phyloP scores from a whole-genome alignment of 1,140 invertebrate genomes.

The Marisa cornuarietis region DNA sequence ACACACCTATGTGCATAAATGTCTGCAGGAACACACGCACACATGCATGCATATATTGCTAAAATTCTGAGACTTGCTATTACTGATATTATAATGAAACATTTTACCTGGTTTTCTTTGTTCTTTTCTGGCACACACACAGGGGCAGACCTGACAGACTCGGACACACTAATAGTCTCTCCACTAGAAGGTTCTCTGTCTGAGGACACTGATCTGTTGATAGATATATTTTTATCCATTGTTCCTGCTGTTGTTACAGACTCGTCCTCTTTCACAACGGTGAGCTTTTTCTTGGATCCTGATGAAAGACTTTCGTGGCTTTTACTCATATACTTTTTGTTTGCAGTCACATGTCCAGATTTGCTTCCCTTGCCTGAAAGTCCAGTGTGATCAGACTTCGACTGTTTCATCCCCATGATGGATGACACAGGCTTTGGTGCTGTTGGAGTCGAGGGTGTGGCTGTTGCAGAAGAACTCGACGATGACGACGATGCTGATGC shows the following conservation, averaged over 20 bases:
- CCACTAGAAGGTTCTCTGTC: background rate
- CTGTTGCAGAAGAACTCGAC: background rate
- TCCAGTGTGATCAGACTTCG: conserved; percentile 48
- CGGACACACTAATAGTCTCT: background rate
- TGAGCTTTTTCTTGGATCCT: conserved; percentile 43
- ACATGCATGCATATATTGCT: background rate
- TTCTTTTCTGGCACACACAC: conserved; percentile 19
- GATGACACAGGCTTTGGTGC: too few species aligned
- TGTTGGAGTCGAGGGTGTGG: background rate
- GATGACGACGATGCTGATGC: background rate
- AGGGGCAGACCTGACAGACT: conserved; percentile 37
- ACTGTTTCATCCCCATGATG: conserved; percentile 48
- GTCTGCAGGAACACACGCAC: background rate
- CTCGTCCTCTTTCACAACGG: conserved; percentile 9
- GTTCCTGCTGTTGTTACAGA: background rate
- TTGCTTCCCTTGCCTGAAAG: conserved; percentile 26
- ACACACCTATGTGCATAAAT: too few species aligned
- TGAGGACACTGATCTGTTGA: background rate
- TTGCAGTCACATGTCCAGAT: conserved; percentile 25
- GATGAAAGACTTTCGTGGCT: conserved; percentile 63
- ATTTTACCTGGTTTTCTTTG: conserved; percentile 26
- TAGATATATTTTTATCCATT: background rate
- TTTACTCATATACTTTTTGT: conserved; percentile 61
- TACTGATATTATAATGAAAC: too few species aligned
- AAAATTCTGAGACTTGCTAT: too few species aligned